Base-by-base conservation (phyloP, 35 echinoderm and acorn worm genomes). In the Holothuria glaberrima region DNA sequence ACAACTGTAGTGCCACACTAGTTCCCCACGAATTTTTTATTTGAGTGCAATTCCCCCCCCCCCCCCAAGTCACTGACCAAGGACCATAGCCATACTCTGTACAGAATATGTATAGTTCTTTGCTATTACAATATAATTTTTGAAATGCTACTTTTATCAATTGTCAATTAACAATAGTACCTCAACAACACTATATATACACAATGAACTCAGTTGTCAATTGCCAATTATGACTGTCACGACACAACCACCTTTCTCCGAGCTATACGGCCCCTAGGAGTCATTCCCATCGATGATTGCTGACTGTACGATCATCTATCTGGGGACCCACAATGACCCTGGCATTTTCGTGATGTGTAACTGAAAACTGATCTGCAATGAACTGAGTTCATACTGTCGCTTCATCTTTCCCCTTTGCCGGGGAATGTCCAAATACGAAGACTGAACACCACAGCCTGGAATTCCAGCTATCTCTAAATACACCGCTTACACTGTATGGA, bases 361-460 rank as follows among this genome's bases (percentile, higher is more conserved):
- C 1, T 4, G 80, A 84, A 84, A 84, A 46, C 44, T 57, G 79
- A 84, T 61, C 50, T 54, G 50, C 50, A 12, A 60, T 56, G 58
- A 27, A 84, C 58, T 61, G 56, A 84, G 30, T 84, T 54, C 12
- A 62, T 25, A 84, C 48, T 21, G 32, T 61, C 0, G 58, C 74
- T 48, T 48, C 27, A n/a, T 48, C 33, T 78, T 82, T 82, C 77
- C 52, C 54, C 80, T 29, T 84, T 38, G 16, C 46, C 27, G 20
- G 80, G 80, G 80, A 84, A 84, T 84, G 80, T 84, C 80, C 80
- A 84, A 84, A 84, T 84, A 84, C 80, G 80, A 84, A 84, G 80
- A 63, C 80, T 84, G 80, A 61, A n/a, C 80, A 48, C 27, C 56
- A 54, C 52, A 24, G 80, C 46, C 57, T 84, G 80, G 80, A 84